phyloP scores from a whole-genome alignment of 2,888 invertebrate species.

The Schizotus pectinicornis region DNA sequence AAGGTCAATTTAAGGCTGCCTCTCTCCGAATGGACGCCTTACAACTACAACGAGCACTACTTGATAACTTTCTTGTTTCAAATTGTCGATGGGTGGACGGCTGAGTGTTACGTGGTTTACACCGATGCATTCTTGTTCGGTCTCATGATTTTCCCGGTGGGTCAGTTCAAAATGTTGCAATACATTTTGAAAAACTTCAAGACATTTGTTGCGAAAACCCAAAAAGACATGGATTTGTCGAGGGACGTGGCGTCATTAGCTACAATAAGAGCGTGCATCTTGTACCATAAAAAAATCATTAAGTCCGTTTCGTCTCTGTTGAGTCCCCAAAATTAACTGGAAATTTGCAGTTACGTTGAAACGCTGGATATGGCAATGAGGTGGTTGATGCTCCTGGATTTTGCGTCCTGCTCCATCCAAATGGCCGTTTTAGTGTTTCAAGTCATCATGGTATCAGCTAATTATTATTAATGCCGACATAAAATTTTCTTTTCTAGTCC shows the following conservation, averaged over 20 bases:
- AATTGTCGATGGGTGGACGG: neutral
- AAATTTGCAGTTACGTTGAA: constrained; percentile 36
- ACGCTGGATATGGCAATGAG: constrained; percentile 37
- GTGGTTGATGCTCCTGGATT: constrained; percentile 43
- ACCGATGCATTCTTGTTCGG: constrained; percentile 12
- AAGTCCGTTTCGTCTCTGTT: neutral
- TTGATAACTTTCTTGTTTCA: constrained; percentile 1
- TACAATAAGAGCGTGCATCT: neutral
- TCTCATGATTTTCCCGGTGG: constrained; percentile 19
- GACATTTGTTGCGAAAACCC: neutral
- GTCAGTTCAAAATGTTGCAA: constrained; percentile 16
- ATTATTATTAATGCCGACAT: neutral
- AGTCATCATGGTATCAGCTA: constrained; percentile 36
- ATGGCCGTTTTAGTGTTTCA: constrained; percentile 40
- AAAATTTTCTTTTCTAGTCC: constrained; percentile 15
- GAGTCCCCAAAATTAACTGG: neutral
- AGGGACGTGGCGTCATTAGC: neutral
- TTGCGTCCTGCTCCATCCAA: constrained; percentile 40
- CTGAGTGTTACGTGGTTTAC: constrained; percentile 13
- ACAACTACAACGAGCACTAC: neutral
- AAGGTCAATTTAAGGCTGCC: neutral
- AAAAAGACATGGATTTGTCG: neutral
- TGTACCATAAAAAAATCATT: constrained; percentile 5
- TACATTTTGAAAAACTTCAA: constrained; percentile 10
- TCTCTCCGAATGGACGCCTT: neutral